A percentile compares a stretch with the other conserved stretches of the same genome.
These are phyloP conservation scores for Sebastes diaconus DNA, from an alignment of 2,797 vertebrate species.

Conservation along the genomic window DNA sequence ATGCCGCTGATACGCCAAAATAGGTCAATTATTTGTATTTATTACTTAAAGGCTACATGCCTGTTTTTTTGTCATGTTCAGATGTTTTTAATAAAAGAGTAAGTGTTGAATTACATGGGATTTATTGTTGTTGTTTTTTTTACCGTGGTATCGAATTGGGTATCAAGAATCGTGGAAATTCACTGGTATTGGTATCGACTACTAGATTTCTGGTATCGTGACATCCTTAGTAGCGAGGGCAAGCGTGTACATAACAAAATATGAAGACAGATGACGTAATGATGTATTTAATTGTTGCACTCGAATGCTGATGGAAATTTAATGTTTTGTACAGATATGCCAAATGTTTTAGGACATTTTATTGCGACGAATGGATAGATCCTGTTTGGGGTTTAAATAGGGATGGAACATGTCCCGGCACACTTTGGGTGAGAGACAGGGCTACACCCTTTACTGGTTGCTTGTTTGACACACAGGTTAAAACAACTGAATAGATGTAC, in stretches of 20 bases:
- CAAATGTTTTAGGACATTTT: not conserved
- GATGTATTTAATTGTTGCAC: not conserved
- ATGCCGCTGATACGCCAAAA: no score
- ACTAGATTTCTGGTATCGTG: no score
- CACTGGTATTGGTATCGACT: no score
- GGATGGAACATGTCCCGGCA: not conserved
- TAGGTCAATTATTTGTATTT: no score
- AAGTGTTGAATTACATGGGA: no score
- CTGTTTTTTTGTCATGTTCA: no score
- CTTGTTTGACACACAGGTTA: not conserved
- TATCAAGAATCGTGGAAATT: no score
- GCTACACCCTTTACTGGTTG: not conserved
- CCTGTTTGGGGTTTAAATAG: not conserved
- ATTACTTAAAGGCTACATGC: no score
- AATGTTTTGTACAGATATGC: not conserved
- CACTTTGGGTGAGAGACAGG: not conserved
- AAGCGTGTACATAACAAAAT: not conserved
- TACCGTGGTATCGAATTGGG: no score
- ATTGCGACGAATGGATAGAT: not conserved
- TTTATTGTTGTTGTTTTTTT: no score
- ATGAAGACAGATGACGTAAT: not conserved
- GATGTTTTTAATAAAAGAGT: no score
- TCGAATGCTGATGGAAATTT: not conserved
- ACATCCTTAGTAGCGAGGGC: no score
- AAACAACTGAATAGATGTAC: not conserved